Conservation (phyloP, 2,888 invertebrate species). For the Thysanoteuthis rhombus region DNA sequence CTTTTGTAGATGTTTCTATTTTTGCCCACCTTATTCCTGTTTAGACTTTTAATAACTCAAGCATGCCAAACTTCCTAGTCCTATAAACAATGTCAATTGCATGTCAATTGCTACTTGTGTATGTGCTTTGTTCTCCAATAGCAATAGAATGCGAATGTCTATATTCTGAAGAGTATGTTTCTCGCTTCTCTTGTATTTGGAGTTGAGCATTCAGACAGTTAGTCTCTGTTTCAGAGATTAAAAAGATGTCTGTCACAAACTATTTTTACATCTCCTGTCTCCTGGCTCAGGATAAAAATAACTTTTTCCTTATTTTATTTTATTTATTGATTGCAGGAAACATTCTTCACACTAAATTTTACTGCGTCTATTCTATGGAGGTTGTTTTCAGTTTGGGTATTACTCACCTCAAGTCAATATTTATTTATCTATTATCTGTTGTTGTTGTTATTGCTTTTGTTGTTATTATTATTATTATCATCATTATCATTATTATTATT, state of each 20-base stretch:
- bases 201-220: background rate
- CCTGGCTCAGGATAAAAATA: background rate
- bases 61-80: background rate
- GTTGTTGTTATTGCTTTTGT: too few species aligned
- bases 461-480: too few species aligned
- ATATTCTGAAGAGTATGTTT: background rate
- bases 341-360: background rate
- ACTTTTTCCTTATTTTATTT: background rate
- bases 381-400: too few species aligned
- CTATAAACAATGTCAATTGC: background rate
- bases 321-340: background rate
- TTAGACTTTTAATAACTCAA: background rate
- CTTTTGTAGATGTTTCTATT: background rate
- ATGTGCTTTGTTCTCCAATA: background rate
- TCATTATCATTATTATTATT: too few species aligned
- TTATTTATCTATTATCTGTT: too few species aligned
- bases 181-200: background rate
- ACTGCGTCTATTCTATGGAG: background rate
- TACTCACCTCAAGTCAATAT: too few species aligned
- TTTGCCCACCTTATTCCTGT: background rate
- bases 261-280: background rate
- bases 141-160: background rate
- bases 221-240: background rate
- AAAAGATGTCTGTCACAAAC: background rate
- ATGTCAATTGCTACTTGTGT: conserved; percentile 12